Percentiles rank a stretch among this genome's conserved stretches.
Evolutionary conservation across 1,140 invertebrate genomes (phyloP).

Genomic region (Psix sp.): DNA sequence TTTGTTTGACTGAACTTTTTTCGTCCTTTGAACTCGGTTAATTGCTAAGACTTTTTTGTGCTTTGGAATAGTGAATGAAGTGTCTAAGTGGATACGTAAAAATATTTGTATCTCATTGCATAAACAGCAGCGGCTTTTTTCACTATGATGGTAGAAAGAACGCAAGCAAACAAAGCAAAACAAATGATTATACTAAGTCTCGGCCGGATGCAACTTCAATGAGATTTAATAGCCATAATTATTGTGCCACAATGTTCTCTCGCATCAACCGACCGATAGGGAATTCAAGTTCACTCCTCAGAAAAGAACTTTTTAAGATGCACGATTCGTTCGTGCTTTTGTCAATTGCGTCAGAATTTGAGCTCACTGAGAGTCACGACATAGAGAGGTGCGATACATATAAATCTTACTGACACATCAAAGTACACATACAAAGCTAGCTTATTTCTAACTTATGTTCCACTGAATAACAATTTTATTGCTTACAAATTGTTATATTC

Average conservation of each 20-base stretch:
- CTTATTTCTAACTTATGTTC: constrained; percentile 26
- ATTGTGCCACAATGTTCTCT: constrained; percentile 33
- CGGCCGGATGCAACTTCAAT: constrained; percentile 57
- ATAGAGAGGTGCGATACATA: constrained; percentile 46
- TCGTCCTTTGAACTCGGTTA: constrained; percentile 17
- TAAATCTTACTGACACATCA: constrained; percentile 34
- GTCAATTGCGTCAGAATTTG: constrained; percentile 47
- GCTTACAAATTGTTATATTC: constrained; percentile 39
- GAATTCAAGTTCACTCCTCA: constrained; percentile 51
- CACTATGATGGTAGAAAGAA: constrained; percentile 12
- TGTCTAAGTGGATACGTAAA: constrained; percentile 7
- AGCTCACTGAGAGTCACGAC: constrained; percentile 30
- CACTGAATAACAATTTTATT: constrained; percentile 38
- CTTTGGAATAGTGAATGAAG: constrained; percentile 24
- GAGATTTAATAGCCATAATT: constrained; percentile 57
- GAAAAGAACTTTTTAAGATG: constrained; percentile 42
- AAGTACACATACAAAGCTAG: constrained; percentile 13
- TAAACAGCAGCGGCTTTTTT: constrained; percentile 33
- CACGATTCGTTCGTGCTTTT: constrained; percentile 51
- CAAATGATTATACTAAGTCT: constrained; percentile 38
- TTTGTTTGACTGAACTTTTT: constrained; percentile 2
- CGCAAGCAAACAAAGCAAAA: constrained; percentile 46
- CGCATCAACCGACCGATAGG: constrained; percentile 13
- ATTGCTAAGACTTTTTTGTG: constrained; percentile 12
- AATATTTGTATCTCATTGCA: constrained; percentile 44